Base-by-base conservation (phyloP, 2,888 invertebrate species). In the Unio pictorum region DNA sequence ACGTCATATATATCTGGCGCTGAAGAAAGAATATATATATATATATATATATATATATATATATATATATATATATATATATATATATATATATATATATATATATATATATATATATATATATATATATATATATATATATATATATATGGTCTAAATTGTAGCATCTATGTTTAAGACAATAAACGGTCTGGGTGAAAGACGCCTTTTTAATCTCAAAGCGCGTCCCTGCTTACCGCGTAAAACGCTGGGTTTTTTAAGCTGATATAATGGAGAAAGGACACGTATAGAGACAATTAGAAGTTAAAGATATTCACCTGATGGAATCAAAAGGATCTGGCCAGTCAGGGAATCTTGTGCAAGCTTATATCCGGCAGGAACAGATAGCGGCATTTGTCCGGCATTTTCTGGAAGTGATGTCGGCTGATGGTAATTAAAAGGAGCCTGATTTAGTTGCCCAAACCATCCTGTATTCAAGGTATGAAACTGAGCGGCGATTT, bases 271-370 rank as follows among this genome's bases (percentile, higher is more conserved):
- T 15, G 45, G 3, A 45, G 15, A 45, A 15, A 4, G 15, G 15
- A 45, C 11, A 15, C 2, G 3, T 45, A 15, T 45, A 45, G 45
- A 45, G 45, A 45, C 0, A 45, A 11, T 11, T 11, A 45, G 45
- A 45, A 45, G 45, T 45, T 45, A 15, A 3, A 45, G 15, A 17
- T 57, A 66, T 57, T 57, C 68, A 80, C 82, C 78, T 64, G 78
- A 68, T 1, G 86, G 86, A 68, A 85, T 81, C 64, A 86, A 93
- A 78, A 95, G 93, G 74, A 95, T 92, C 82, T 95, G 95, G 62
- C 96, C 96, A 5, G 95, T 95, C 30, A 94, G 93, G 55, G 96
- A 95, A 89, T 96, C 96, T 76, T 96, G 93, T 66, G 95, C 94
- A 86, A 96, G 92, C 91, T 96, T 96, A 90, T 94, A 95, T 71